Evolutionary conservation across 2,888 invertebrate species (phyloP).

Genomic region (Conops quadrifasciatus): DNA sequence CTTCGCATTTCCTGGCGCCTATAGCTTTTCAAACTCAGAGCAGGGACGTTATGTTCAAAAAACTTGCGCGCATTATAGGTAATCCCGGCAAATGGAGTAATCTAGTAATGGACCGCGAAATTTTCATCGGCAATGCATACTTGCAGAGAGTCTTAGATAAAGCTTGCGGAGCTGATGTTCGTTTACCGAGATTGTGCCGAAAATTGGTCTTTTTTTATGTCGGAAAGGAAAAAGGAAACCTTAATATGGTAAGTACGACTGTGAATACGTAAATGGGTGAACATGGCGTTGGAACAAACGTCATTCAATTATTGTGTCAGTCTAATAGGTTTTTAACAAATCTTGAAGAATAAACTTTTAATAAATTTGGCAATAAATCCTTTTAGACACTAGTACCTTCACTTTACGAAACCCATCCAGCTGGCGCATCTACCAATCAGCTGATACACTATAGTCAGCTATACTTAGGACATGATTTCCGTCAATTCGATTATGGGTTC

Average conservation of each 20-base stretch:
- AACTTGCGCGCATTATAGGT: slow-evolving; percentile 27
- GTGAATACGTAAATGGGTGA: too few species aligned
- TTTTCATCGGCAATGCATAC: slow-evolving; percentile 16
- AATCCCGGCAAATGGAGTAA: slow-evolving; percentile 28
- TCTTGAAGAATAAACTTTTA: neutral
- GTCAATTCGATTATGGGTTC: neutral
- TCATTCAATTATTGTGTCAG: too few species aligned
- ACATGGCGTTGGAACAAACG: too few species aligned
- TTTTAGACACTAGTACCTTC: neutral
- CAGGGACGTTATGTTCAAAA: slow-evolving; percentile 60
- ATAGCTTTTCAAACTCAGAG: slow-evolving; percentile 61
- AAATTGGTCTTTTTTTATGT: slow-evolving; percentile 15
- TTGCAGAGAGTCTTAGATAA: slow-evolving; percentile 6
- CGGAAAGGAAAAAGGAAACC: slow-evolving; percentile 18
- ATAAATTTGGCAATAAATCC: neutral
- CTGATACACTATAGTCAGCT: neutral
- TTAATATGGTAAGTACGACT: slow-evolving; percentile 31
- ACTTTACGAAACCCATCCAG: neutral
- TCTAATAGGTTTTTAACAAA: neutral
- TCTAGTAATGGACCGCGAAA: slow-evolving; percentile 20
- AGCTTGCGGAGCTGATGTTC: slow-evolving; percentile 34
- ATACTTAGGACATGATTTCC: neutral
- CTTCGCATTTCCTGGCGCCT: slow-evolving; percentile 47
- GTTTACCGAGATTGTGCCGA: slow-evolving; percentile 17
- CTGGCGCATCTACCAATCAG: neutral